Conservation (phyloP, 2,888 invertebrate species). For the Neocrepidodera transversa region DNA sequence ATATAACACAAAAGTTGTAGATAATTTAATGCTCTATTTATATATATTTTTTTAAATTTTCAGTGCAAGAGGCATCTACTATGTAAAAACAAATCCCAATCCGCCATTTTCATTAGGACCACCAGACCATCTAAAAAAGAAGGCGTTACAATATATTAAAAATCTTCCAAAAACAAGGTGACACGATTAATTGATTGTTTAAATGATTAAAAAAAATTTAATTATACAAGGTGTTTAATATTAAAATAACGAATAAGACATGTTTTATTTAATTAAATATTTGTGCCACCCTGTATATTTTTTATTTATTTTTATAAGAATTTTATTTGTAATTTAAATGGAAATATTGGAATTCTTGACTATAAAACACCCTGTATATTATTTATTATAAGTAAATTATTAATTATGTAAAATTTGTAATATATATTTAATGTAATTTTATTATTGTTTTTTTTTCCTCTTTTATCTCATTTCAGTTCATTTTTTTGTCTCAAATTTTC, state of each 20-base stretch:
- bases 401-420: constrained; percentile 10
- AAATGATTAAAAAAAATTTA: too few relatives aligned
- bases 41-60: constrained; percentile 28
- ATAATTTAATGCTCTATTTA: too few relatives aligned
- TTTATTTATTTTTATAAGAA: background rate
- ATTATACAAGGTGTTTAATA: too few relatives aligned
- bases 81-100: constrained; percentile 84
- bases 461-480: too few relatives aligned
- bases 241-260: background rate
- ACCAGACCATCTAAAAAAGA: constrained; percentile 41
- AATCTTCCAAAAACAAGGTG: constrained; percentile 12
- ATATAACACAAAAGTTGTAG: too few relatives aligned
- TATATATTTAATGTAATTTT: background rate
- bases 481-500: too few relatives aligned
- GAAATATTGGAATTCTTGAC: too few relatives aligned
- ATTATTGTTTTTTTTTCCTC: background rate
- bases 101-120: constrained; percentile 83
- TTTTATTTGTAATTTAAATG: background rate
- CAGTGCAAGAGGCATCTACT: constrained; percentile 85
- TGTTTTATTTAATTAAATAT: background rate
- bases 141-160: constrained; percentile 35
- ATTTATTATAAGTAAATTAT: constrained; percentile 9
- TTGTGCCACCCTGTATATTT: background rate
- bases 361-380: too few relatives aligned
- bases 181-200: constrained; percentile 1